These are phyloP conservation scores for Pollimyrus isidori DNA, from an alignment of 2,113 vertebrate species.

Conservation along the genomic window DNA sequence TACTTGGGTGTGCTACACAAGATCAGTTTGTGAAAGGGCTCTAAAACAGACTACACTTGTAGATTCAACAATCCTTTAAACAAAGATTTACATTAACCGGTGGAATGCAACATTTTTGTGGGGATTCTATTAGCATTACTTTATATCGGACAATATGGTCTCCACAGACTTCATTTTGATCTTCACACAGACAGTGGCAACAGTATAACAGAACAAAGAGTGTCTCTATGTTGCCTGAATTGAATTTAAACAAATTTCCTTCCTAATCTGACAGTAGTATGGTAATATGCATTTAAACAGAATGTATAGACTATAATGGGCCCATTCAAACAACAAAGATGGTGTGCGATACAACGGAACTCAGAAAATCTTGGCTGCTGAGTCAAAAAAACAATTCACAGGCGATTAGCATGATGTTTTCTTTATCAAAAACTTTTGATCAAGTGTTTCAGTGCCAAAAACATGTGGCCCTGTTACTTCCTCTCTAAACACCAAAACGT, in stretches of 20 bases:
- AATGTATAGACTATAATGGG: not conserved
- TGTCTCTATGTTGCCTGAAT: not conserved
- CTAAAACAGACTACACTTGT: not conserved
- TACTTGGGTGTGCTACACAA: not conserved
- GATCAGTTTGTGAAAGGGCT: not conserved
- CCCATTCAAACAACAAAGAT: not conserved
- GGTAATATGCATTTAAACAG: not conserved
- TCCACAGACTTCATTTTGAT: not conserved
- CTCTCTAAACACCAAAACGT: not conserved
- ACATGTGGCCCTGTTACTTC: not conserved
- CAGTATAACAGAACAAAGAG: not conserved
- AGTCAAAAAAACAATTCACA: not conserved
- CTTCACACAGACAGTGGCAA: not conserved
- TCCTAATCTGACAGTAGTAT: not conserved
- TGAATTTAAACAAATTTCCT: conserved; percentile 9
- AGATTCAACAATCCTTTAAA: not conserved
- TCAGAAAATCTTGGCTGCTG: not conserved
- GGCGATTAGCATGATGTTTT: not conserved
- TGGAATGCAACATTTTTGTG: not conserved
- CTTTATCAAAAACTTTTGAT: not conserved
- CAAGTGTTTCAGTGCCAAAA: not conserved
- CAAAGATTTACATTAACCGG: not conserved
- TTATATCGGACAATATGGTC: not conserved
- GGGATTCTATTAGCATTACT: not conserved
- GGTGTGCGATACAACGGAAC: not conserved